Evolutionary conservation across 2,888 invertebrate species (phyloP).

Genomic region (Lagria hirta): DNA sequence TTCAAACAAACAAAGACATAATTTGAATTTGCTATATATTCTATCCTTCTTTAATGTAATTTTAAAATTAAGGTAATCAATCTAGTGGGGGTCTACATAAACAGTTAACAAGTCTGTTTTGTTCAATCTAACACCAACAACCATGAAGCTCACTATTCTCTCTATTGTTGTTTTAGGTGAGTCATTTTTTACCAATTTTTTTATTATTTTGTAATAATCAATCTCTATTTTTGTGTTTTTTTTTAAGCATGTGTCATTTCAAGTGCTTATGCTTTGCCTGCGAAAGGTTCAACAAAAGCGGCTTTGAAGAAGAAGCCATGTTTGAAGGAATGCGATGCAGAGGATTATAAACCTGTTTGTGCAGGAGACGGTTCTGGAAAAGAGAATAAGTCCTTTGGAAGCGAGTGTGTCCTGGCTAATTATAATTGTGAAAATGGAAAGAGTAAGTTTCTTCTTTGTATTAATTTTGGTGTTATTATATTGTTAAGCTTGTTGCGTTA

Average conservation of each 20-base stretch:
- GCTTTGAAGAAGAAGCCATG: constrained; percentile 61
- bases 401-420: constrained; percentile 64
- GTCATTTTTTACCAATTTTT: constrained; percentile 22
- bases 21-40: constrained; percentile 11
- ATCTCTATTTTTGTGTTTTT: not conserved
- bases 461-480: too few species aligned
- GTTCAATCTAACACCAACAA: constrained; percentile 9
- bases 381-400: constrained; percentile 62
- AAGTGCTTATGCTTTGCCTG: constrained; percentile 56
- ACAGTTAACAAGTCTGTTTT: constrained; percentile 9
- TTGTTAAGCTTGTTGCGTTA: too few species aligned
- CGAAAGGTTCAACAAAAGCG: constrained; percentile 64
- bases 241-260: constrained; percentile 41
- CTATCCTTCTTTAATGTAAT: constrained; percentile 5
- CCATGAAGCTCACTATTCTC: constrained; percentile 38
- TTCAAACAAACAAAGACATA: constrained; percentile 3
- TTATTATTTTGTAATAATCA: not conserved
- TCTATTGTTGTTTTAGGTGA: constrained; percentile 37
- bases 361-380: constrained; percentile 62
- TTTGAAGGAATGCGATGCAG: constrained; percentile 59
- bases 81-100: constrained; percentile 23
- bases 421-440: constrained; percentile 68
- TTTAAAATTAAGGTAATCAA: constrained; percentile 17
- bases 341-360: constrained; percentile 62
- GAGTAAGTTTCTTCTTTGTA: constrained; percentile 52